Evolutionary conservation across 2,888 invertebrate species (phyloP), one percentile per base, ranked within the genome.

Genomic region (Pyralis farinalis): DNA sequence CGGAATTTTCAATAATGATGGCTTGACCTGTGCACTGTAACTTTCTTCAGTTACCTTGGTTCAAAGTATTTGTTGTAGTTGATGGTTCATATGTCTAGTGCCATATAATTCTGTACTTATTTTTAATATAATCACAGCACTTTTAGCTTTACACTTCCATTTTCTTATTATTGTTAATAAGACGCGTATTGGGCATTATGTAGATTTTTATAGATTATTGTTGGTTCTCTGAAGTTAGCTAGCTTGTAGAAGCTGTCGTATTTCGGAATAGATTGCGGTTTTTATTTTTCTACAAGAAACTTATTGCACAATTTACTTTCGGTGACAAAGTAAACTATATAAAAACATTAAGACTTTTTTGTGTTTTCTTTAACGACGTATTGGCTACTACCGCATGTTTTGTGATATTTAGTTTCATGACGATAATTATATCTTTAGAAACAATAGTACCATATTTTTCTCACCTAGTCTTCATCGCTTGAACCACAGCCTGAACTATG

Each of bases 31-130:
- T 37, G 9, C 5, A 16, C 16, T 16, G 11, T 9, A 27, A 20
- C 22, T 30, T 55, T 47, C 55, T 52, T 46, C 45, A 49, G 40
- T 35, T 42, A 43, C 37, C 55, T 70, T 72, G 71, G n/a, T 71
- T 71, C 71, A 71, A 71, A 47, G 55, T 56, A 42, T 49, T 44
- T 58, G 49, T 21, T 29, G 32, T 39, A 27, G 52, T 49, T 49
- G 46, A 49, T 57, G 51, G 47, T 61, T 57, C 50, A 60, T 59
- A 63, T 66, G 67, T 70, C 64, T 76, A 64, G 82, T 81, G 81
- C 82, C 81, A 82, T 82, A 76, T 64, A 63, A 60, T 32, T 55
- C 56, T 68, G 71, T 77, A 76, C 71, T 75, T 71, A 71, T 58
- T 49, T 37, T 51, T 46, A 40, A 32, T 42, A 32, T 38, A 21